A percentile compares a stretch with the other conserved stretches of the same genome.
Conservation (phyloP, 2,797 vertebrate genomes). For the Darevskia mixta region DNA sequence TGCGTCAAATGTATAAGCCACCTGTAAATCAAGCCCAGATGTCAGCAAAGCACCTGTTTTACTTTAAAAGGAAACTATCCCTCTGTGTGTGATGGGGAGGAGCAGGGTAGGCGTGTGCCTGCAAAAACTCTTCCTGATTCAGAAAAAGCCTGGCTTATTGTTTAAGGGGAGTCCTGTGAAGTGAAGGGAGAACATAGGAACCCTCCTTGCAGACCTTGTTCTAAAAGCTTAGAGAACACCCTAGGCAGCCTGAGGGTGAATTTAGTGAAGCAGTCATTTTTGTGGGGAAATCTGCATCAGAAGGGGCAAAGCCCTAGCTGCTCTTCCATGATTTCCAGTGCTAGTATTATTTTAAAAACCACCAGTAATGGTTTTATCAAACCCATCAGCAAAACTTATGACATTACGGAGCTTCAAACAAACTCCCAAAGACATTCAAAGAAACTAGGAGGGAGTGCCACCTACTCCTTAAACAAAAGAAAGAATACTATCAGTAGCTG, state of each 20-base stretch:
- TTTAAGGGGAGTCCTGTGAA: too few relatives aligned
- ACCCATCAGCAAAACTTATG: too few relatives aligned
- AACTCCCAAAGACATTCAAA: too few relatives aligned
- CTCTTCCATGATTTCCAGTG: neutral
- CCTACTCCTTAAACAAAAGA: too few relatives aligned
- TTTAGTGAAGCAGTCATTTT: neutral
- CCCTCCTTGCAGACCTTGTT: neutral
- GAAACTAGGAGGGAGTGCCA: too few relatives aligned
- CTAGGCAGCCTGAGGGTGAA: neutral
- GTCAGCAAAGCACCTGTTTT: neutral
- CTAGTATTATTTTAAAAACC: too few relatives aligned
- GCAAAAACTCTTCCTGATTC: neutral
- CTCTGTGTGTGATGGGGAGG: neutral
- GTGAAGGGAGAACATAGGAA: too few relatives aligned
- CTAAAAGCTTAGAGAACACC: neutral
- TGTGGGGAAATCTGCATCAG: too few relatives aligned
- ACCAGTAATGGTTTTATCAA: too few relatives aligned
- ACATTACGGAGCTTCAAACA: too few relatives aligned
- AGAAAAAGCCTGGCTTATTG: too few relatives aligned
- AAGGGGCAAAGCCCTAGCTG: neutral
- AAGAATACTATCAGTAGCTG: too few relatives aligned
- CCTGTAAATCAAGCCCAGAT: conserved; percentile 75
- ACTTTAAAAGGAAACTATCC: neutral
- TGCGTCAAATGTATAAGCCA: conserved; percentile 94
- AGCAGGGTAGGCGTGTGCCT: neutral